Percentiles rank a stretch among this genome's conserved stretches.
Conservation (phyloP, 2,797 vertebrate genomes). For the Urosaurus nigricauda region DNA sequence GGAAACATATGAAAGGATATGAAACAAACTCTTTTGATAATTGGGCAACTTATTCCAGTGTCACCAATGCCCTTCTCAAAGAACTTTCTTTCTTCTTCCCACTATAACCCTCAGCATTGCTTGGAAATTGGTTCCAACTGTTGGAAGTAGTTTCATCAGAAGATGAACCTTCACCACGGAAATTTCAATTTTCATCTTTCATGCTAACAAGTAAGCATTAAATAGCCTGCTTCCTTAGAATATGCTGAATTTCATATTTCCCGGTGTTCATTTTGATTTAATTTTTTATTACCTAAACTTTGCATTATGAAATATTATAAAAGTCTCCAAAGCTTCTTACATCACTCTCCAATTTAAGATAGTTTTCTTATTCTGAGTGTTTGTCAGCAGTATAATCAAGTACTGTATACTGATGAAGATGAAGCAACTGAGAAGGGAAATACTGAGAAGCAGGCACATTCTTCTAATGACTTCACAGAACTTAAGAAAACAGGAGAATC, state of each 20-base stretch:
- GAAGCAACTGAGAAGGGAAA: background rate
- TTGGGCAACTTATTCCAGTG: too few relatives aligned
- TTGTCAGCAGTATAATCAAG: background rate
- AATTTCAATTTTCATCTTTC: background rate
- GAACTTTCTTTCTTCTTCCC: too few relatives aligned
- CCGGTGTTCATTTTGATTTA: background rate
- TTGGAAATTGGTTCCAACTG: background rate
- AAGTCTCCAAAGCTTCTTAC: background rate
- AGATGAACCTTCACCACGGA: background rate
- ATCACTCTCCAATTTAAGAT: background rate
- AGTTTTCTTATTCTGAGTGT: background rate
- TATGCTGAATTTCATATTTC: background rate
- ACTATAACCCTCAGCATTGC: background rate
- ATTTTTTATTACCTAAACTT: background rate
- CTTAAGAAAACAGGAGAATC: background rate
- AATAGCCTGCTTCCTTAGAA: background rate
- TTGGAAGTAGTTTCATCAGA: background rate
- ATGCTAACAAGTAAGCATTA: background rate
- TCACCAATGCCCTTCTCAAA: background rate
- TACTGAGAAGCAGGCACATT: background rate
- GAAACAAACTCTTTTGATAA: background rate
- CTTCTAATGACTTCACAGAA: background rate
- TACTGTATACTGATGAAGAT: background rate
- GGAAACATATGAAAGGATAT: background rate
- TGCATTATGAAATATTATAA: background rate